phyloP scores from a whole-genome alignment of 1,140 invertebrate genomes.

The Plectrocnemia conspersa region DNA sequence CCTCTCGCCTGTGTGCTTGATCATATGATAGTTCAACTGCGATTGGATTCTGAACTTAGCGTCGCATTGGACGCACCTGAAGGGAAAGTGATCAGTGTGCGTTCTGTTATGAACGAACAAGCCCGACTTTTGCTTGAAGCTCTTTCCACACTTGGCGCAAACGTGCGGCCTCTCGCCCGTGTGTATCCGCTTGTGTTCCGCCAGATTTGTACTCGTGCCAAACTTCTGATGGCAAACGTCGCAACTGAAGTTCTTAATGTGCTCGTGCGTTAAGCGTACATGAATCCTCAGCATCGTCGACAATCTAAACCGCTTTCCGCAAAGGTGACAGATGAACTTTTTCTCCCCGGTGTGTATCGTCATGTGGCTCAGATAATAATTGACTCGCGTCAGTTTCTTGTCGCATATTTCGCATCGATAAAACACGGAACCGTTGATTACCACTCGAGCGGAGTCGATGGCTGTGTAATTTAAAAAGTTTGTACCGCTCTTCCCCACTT shows the following conservation, averaged over 20 bases:
- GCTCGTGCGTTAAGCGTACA: constrained; percentile 59
- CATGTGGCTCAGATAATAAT: constrained; percentile 58
- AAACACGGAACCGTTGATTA: constrained; percentile 48
- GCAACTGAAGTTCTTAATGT: constrained; percentile 54
- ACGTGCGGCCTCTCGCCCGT: constrained; percentile 59
- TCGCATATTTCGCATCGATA: constrained; percentile 57
- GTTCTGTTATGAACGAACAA: constrained; percentile 47
- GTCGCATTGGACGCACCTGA: constrained; percentile 58
- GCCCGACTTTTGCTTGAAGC: constrained; percentile 47
- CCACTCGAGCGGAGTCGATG: constrained; percentile 44
- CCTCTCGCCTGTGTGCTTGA: constrained; percentile 62
- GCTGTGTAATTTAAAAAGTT: constrained; percentile 42
- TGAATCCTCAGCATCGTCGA: constrained; percentile 58
- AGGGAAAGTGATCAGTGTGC: constrained; percentile 55
- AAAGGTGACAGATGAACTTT: constrained; percentile 66
- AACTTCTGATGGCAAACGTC: constrained; percentile 53
- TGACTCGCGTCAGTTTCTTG: constrained; percentile 56
- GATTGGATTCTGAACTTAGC: constrained; percentile 57
- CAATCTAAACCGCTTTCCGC: constrained; percentile 68
- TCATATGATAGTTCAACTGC: constrained; percentile 54
- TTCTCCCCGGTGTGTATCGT: constrained; percentile 68
- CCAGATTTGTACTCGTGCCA: constrained; percentile 51
- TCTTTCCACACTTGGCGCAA: constrained; percentile 52
- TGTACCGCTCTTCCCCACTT: constrained; percentile 33
- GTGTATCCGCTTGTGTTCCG: constrained; percentile 63